phyloP scores from a whole-genome alignment of 2,113 vertebrate genomes.

The Macroglossus sobrinus region DNA sequence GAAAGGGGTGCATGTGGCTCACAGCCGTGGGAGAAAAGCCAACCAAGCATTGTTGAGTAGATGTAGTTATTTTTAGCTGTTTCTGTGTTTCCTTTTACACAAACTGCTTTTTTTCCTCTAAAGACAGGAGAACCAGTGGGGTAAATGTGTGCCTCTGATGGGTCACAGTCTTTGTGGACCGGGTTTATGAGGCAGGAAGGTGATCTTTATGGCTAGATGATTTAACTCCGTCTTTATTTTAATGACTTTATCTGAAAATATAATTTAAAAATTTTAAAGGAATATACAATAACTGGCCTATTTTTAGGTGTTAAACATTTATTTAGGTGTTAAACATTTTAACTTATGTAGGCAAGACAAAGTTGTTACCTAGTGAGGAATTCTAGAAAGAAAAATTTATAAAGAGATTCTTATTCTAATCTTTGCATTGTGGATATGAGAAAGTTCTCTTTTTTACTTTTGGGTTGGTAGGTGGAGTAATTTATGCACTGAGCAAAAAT shows the following conservation, averaged over 20 bases:
- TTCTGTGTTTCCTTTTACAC: conserved; percentile 35
- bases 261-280: conserved; percentile 33
- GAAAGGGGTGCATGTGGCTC: not conserved
- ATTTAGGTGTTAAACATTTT: conserved; percentile 15
- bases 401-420: not conserved
- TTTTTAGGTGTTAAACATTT: conserved; percentile 5
- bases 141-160: not conserved
- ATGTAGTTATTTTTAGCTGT: conserved; percentile 49
- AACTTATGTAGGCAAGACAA: not conserved
- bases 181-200: not conserved
- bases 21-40: conserved; percentile 16
- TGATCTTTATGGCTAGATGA: not conserved
- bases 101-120: not conserved
- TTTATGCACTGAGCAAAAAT: not conserved
- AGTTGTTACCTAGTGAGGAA: not conserved
- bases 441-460: conserved; percentile 11
- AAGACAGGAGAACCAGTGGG: conserved; percentile 19
- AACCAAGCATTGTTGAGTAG: conserved; percentile 43
- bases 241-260: not conserved
- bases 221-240: conserved; percentile 18
- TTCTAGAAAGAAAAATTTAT: not conserved
- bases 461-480: not conserved
- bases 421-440: conserved; percentile 9
- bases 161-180: not conserved
- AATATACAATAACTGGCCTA: not conserved